phyloP scores from a whole-genome alignment of 2,888 invertebrate genomes.

The Itoplectis maculator region DNA sequence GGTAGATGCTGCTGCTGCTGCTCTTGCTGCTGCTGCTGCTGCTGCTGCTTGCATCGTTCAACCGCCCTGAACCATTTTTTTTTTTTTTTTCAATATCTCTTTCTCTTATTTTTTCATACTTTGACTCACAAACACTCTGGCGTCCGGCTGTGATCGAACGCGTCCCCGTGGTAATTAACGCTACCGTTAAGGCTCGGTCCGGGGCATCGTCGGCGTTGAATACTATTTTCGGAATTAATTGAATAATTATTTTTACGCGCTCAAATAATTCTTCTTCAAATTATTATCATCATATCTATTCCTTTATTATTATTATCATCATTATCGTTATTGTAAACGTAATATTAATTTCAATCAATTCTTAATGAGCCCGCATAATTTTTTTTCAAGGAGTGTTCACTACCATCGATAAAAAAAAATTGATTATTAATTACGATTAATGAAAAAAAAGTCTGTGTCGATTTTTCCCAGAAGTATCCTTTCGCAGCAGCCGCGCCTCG shows the following conservation, averaged over 20 bases:
- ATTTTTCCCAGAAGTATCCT: too few relatives aligned
- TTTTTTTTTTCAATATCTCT: constrained; percentile 21
- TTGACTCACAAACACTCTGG: constrained; percentile 10
- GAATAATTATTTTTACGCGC: too few relatives aligned
- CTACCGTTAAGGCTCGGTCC: constrained; percentile 10
- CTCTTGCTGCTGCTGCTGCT: constrained; percentile 7
- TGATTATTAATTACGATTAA: too few relatives aligned
- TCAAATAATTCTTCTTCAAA: neutral
- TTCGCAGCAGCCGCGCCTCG: too few relatives aligned
- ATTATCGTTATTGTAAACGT: too few relatives aligned
- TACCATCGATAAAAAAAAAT: too few relatives aligned
- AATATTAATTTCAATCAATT: too few relatives aligned
- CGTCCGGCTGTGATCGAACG: neutral
- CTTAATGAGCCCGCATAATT: too few relatives aligned
- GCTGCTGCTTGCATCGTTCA: constrained; percentile 23
- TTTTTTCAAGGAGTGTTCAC: too few relatives aligned
- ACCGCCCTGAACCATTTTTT: constrained; percentile 5
- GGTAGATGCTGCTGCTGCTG: constrained; percentile 5
- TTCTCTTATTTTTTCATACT: constrained; percentile 4
- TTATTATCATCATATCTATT: too few relatives aligned
- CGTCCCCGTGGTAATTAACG: constrained; percentile 38
- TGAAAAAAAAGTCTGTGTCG: too few relatives aligned
- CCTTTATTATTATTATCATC: too few relatives aligned
- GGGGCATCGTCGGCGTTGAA: constrained; percentile 6
- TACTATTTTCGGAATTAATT: neutral